These are phyloP conservation scores for Galaxias olidus DNA, from an alignment of 2,797 vertebrate species.

Conservation along the genomic window DNA sequence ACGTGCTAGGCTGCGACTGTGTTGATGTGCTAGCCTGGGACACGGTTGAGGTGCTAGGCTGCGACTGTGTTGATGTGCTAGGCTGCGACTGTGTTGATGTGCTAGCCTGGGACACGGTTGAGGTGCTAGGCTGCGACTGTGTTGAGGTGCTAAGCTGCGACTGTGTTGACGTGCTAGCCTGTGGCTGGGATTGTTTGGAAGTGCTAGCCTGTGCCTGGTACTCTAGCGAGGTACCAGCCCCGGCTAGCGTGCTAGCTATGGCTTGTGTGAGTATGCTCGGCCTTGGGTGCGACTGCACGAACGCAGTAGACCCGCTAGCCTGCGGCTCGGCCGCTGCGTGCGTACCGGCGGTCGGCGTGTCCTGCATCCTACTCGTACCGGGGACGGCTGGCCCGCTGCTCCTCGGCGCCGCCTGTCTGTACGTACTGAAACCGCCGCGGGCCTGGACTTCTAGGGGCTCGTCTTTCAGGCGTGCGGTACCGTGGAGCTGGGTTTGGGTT, in stretches of 20 bases:
- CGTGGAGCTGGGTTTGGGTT: not conserved
- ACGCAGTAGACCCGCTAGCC: too few species aligned
- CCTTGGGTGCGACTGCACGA: too few species aligned
- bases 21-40: conserved; percentile 39
- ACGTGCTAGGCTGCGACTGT: conserved; percentile 24
- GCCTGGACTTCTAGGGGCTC: conserved; percentile 17
- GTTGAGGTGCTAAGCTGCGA: not conserved
- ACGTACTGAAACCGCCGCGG: not conserved
- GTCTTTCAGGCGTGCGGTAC: not conserved
- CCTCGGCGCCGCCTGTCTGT: too few species aligned
- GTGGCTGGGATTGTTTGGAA: not conserved
- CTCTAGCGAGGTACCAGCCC: not conserved
- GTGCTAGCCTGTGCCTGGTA: not conserved
- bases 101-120: not conserved
- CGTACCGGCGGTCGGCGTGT: too few species aligned
- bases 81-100: conserved; percentile 13
- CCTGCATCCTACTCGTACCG: too few species aligned
- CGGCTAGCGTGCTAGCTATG: not conserved
- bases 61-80: not conserved
- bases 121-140: not conserved
- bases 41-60: conserved; percentile 1
- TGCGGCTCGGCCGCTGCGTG: too few species aligned
- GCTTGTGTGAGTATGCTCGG: not conserved
- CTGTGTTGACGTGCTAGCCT: not conserved
- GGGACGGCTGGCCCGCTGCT: too few species aligned